Conservation (phyloP, 2,888 invertebrate genomes). For the Ellobium chinense region DNA sequence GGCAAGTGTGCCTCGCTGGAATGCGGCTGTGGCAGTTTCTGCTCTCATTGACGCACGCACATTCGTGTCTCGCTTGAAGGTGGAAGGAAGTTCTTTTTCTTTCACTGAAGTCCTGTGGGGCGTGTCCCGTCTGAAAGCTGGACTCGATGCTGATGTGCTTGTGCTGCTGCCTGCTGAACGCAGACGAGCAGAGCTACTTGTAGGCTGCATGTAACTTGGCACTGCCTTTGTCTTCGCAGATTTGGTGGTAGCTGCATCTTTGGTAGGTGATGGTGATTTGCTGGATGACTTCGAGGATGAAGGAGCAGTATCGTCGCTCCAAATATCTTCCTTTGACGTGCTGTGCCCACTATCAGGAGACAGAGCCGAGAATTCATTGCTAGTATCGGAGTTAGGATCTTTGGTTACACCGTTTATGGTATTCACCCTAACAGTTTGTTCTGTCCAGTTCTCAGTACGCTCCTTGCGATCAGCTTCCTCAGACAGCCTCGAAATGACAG, state of each 20-base stretch:
- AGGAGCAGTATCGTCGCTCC: conserved; percentile 53
- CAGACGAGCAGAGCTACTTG: conserved; percentile 54
- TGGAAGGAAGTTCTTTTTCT: conserved; percentile 28
- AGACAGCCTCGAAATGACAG: conserved; percentile 49
- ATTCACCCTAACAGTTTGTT: conserved; percentile 58
- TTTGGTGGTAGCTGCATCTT: conserved; percentile 28
- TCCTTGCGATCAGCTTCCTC: conserved; percentile 66
- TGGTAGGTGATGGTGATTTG: conserved; percentile 37
- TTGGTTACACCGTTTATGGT: conserved; percentile 51
- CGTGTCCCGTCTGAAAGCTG: conserved; percentile 45
- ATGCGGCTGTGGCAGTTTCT: conserved; percentile 42
- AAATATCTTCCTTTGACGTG: conserved; percentile 66
- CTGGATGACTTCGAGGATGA: conserved; percentile 47
- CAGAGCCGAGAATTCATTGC: conserved; percentile 55
- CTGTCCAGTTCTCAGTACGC: conserved; percentile 71
- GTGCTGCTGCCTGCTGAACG: conserved; percentile 38
- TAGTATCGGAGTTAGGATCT: conserved; percentile 44
- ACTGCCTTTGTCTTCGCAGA: conserved; percentile 52
- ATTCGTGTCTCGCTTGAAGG: conserved; percentile 49
- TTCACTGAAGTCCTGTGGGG: conserved; percentile 44
- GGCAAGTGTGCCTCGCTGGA: conserved; percentile 43
- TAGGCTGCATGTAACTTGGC: conserved; percentile 70
- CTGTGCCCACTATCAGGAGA: conserved; percentile 68
- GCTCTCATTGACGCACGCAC: conserved; percentile 54
- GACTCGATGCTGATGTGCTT: conserved; percentile 1